Percentiles rank a stretch among this genome's conserved stretches.
These are phyloP conservation scores for Sebastes minor DNA, from an alignment of 2,797 vertebrate species.

Conservation along the genomic window DNA sequence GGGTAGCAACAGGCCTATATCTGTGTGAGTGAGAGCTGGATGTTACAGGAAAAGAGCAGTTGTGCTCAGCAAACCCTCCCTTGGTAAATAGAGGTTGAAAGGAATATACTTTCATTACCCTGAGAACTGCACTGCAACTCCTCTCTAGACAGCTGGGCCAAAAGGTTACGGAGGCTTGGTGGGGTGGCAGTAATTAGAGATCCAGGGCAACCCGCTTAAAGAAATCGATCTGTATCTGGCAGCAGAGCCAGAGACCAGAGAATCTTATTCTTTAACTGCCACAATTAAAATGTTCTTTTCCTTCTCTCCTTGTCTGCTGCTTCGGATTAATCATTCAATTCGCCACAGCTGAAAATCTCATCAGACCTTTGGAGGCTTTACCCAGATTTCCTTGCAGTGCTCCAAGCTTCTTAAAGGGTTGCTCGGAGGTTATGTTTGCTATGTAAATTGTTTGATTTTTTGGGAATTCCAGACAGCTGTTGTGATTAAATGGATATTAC, in stretches of 20 bases:
- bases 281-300: constrained; percentile 25
- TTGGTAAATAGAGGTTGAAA: constrained; percentile 69
- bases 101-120: constrained; percentile 60
- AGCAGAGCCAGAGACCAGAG: constrained; percentile 13
- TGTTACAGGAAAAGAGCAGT: constrained; percentile 53
- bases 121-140: constrained; percentile 38
- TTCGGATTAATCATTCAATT: constrained; percentile 51
- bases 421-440: constrained; percentile 18
- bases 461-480: not conserved
- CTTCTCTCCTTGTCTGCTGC: constrained; percentile 6
- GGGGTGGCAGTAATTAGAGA: constrained; percentile 67
- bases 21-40: constrained; percentile 27
- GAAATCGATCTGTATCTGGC: constrained; percentile 54
- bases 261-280: constrained; percentile 37
- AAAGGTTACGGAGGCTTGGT: constrained; percentile 53
- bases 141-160: constrained; percentile 59
- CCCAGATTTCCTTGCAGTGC: constrained; percentile 30
- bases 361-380: constrained; percentile 26
- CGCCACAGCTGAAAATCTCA: constrained; percentile 42
- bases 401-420: constrained; percentile 32
- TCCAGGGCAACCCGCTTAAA: constrained; percentile 49
- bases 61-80: constrained; percentile 48
- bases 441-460: not conserved
- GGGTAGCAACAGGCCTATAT: constrained; percentile 13
- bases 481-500: not conserved